Evolutionary conservation across 2,113 vertebrate species (phyloP), one percentile per base, ranked within the genome.

Genomic region (Esox niger): DNA sequence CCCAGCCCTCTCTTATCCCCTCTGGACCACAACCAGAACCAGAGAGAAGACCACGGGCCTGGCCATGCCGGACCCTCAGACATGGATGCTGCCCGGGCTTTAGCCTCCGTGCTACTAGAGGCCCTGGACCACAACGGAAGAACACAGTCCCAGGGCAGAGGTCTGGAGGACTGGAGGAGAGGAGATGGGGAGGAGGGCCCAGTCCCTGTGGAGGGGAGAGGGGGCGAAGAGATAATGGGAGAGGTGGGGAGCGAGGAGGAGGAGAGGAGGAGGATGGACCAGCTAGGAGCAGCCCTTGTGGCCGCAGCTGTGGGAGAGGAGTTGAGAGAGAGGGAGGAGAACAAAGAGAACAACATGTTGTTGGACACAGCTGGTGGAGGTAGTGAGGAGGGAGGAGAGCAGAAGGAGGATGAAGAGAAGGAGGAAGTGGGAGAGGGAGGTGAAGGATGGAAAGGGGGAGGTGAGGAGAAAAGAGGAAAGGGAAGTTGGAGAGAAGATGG

Each of bases 91-190:
- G 84, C 67, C 60, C 86, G 86, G 83, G 90, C 89, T 70, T 86
- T 95, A 31, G 92, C 91, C 20, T 82, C 89, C 0, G 85, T 93
- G 33, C 89, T 96, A 56, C 76, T 95, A 64, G 90, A 93, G 75
- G 90, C 92, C 2, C 86, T 95, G n/a, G 92, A 93, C 81, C 84
- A 79, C 85, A 83, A 84, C 13, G 75, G 79, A 1, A 76, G 69
- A 77, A 88, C 21, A 70, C 83, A 2, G 20, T 17, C 1, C 54
- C 32, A n/a, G 60, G 35, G 46, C 43, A 52, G 46, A n/a, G 59
- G 30, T 32, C 43, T 71, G 63, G 5, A n/a, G 21, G 59, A 49
- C 38, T 64, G 67, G 56, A 75, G 76, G 72, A 52, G 65, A 57
- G 77, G 69, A 81, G 82, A 80, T 75, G 47, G 75, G 38, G 76